A percentile compares a stretch with the other conserved stretches of the same genome.
phyloP scores from a whole-genome alignment of 2,888 invertebrate species.

The Cheilosia vulpina region DNA sequence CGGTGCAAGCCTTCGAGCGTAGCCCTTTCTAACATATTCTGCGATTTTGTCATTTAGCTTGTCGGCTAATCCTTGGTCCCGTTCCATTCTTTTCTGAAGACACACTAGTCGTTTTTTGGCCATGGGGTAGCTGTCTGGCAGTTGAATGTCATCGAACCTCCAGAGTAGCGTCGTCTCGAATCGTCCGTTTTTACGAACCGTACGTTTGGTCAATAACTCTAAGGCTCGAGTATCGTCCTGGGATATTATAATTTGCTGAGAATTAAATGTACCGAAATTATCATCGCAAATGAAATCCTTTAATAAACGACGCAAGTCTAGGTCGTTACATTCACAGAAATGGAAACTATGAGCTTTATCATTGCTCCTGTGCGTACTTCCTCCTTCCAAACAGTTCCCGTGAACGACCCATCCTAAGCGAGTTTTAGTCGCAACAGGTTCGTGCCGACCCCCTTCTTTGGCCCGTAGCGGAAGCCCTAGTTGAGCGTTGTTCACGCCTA shows the following conservation, averaged over 20 bases:
- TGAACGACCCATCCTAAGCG: conserved; percentile 65
- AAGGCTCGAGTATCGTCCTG: not conserved
- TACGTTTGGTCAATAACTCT: not conserved
- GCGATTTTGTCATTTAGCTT: not conserved
- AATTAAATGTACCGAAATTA: conserved; percentile 11
- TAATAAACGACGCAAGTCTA: not conserved
- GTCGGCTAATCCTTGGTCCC: not conserved
- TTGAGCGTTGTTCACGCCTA: conserved; percentile 58
- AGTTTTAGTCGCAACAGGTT: conserved; percentile 64
- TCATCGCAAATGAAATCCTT: conserved; percentile 13
- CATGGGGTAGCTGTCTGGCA: conserved; percentile 75
- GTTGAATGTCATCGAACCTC: too few species aligned
- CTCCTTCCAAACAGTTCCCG: not conserved
- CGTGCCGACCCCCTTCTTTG: conserved; percentile 47
- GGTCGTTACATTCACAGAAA: too few species aligned
- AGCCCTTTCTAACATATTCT: too few species aligned
- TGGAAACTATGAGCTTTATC: not conserved
- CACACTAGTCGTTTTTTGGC: conserved; percentile 63
- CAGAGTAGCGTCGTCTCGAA: conserved; percentile 62
- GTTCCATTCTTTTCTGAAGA: conserved; percentile 32
- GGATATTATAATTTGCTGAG: not conserved
- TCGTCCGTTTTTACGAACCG: not conserved
- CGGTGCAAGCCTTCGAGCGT: too few species aligned
- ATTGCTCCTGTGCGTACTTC: too few species aligned
- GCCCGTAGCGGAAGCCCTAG: conserved; percentile 42